Evolutionary conservation across 2,888 invertebrate genomes (phyloP).

Genomic region (Phanerotoma sp.): DNA sequence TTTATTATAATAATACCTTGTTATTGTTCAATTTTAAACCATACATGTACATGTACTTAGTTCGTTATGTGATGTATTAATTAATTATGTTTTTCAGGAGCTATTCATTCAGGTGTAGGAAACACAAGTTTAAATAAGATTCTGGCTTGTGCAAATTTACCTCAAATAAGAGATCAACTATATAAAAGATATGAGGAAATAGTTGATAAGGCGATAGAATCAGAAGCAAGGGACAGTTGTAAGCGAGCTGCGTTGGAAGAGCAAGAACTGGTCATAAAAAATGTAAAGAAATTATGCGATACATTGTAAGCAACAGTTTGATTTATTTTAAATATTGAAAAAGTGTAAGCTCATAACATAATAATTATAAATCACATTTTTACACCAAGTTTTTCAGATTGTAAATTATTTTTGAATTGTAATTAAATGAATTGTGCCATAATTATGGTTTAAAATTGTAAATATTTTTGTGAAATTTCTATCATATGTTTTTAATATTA

Average conservation of each 20-base stretch:
- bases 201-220: constrained; percentile 1
- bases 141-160: constrained; percentile 3
- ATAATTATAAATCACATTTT: constrained; percentile 5
- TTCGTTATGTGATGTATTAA: constrained; percentile 2
- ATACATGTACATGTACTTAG: background rate
- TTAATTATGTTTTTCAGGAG: constrained; percentile 5
- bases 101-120: background rate
- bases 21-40: background rate
- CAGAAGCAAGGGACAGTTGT: background rate
- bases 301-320: constrained; percentile 7
- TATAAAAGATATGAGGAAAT: constrained; percentile 3
- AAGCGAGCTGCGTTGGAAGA: constrained; percentile 4
- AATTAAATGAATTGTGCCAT: constrained; percentile 2
- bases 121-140: constrained; percentile 4
- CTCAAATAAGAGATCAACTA: background rate
- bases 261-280: background rate
- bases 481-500: background rate
- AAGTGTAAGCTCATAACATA: background rate
- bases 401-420: background rate
- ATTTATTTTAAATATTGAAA: background rate
- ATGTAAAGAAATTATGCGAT: background rate
- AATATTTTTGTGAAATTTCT: background rate
- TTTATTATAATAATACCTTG: background rate
- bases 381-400: background rate
- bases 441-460: background rate